Evolutionary conservation across 1,140 invertebrate species (phyloP).

Genomic region (Hypothenemus hampei): DNA sequence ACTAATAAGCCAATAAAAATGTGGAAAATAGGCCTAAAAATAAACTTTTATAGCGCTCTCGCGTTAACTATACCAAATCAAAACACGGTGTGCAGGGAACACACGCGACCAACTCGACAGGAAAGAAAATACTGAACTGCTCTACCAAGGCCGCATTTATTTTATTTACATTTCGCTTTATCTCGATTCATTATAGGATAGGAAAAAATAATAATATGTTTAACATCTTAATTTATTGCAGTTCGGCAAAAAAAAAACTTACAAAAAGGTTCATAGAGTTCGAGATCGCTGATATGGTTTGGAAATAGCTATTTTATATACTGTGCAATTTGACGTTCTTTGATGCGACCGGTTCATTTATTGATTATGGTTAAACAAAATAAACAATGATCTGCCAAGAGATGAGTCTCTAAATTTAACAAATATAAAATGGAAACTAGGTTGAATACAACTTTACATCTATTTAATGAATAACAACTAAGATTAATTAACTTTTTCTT

Average conservation of each 20-base stretch:
- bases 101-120: constrained; percentile 8
- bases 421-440: too few relatives aligned
- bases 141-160: constrained; percentile 16
- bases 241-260: too few relatives aligned
- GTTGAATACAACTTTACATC: too few relatives aligned
- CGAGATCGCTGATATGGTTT: too few relatives aligned
- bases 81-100: background rate
- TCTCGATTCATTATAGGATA: constrained; percentile 7
- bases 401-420: too few relatives aligned
- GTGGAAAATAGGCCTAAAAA: constrained; percentile 10
- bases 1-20: constrained; percentile 17
- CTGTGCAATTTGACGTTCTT: too few relatives aligned
- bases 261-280: too few relatives aligned
- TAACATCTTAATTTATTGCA: background rate
- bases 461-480: too few relatives aligned
- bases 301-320: too few relatives aligned
- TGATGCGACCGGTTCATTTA: background rate
- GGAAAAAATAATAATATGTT: constrained; percentile 1
- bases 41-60: constrained; percentile 8
- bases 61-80: constrained; percentile 14
- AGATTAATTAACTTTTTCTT: too few relatives aligned
- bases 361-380: too few relatives aligned
- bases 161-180: constrained; percentile 21
- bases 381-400: too few relatives aligned
- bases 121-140: constrained; percentile 16